Base-by-base conservation (phyloP, 2,113 vertebrate species). In the Gallinago jamesoni region DNA sequence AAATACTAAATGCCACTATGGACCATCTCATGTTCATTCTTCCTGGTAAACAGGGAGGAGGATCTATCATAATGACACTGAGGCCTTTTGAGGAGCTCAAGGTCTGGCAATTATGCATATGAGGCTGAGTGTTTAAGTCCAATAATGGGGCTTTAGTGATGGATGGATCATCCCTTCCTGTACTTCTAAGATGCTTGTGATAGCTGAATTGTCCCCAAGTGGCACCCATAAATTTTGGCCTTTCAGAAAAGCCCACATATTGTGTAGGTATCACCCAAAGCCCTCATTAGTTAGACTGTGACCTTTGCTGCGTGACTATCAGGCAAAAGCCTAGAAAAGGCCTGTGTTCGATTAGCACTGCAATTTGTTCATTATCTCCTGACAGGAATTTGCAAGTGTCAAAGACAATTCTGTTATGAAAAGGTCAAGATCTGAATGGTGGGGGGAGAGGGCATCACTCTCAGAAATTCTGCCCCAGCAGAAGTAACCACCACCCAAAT, bases 281-380 rank as follows among this genome's bases (percentile, higher is more conserved):
- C 95, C 96, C 97, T 98, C 97, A 97, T 98, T 98, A 98, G 97
- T 97, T 96, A 97, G 94, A 96, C 89, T 86, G 93, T 97, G 98
- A 98, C 98, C 98, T 98, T 98, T 98, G 97, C 96, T 97, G 96
- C 80, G 79, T 96, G 96, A 97, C 97, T 97, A 97, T 94, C 95
- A 97, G 92, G 96, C 87, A 97, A 94, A 97, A 94, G 67, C 92
- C 96, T 94, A 75, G 91, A 84, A 92, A 93, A 96, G 96, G 97
- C 95, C 95, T 90, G 78, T 91, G 85, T 98, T 98, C 97, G 96
- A 98, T 98, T 98, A 98, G 98, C 95, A 89, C 95, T 77, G 96
- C 97, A 97, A 98, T 98, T 98, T 98, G 98, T 98, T 98, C 97
- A 97, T 98, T 98, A 98, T 92, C 93, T 97, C 95, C 96, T 97